Evolutionary conservation across 2,888 invertebrate species (phyloP).

Genomic region (Platycheirus albimanus): DNA sequence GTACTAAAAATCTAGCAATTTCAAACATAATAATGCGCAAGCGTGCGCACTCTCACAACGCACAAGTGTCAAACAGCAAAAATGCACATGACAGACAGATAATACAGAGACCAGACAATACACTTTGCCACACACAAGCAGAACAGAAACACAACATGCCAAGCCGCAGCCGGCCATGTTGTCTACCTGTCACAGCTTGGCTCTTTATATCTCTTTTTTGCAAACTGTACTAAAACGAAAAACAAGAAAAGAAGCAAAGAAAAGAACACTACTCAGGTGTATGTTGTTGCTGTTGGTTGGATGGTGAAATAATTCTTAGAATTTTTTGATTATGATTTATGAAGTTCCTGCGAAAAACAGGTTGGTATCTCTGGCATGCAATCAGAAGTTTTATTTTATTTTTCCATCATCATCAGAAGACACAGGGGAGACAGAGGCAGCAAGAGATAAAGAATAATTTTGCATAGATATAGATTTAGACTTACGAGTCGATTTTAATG

Average conservation of each 20-base stretch:
- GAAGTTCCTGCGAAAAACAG: slow-evolving; percentile 72
- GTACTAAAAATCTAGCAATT: slow-evolving; percentile 24
- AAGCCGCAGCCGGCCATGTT: slow-evolving; percentile 13
- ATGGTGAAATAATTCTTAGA: slow-evolving; percentile 67
- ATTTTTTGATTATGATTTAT: slow-evolving; percentile 74
- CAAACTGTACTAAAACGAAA: slow-evolving; percentile 49
- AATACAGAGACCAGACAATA: too few relatives aligned
- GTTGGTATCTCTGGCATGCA: slow-evolving; percentile 61
- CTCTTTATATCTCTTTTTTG: slow-evolving; percentile 4
- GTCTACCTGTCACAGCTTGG: slow-evolving; percentile 54
- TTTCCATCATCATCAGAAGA: too few relatives aligned
- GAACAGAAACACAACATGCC: background rate
- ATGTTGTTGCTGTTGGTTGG: background rate
- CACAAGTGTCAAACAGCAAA: background rate
- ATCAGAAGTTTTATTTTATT: slow-evolving; percentile 37
- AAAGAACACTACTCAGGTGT: slow-evolving; percentile 66
- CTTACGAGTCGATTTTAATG: slow-evolving; percentile 22
- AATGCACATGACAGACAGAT: too few relatives aligned
- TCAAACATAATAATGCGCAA: slow-evolving; percentile 56
- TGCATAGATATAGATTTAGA: background rate
- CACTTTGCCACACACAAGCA: too few relatives aligned
- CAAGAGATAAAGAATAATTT: background rate
- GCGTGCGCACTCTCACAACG: slow-evolving; percentile 48
- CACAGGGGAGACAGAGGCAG: slow-evolving; percentile 6
- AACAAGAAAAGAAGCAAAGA: too few relatives aligned